phyloP scores from a whole-genome alignment of 2,113 vertebrate genomes.

The Oxyruncus cristatus region DNA sequence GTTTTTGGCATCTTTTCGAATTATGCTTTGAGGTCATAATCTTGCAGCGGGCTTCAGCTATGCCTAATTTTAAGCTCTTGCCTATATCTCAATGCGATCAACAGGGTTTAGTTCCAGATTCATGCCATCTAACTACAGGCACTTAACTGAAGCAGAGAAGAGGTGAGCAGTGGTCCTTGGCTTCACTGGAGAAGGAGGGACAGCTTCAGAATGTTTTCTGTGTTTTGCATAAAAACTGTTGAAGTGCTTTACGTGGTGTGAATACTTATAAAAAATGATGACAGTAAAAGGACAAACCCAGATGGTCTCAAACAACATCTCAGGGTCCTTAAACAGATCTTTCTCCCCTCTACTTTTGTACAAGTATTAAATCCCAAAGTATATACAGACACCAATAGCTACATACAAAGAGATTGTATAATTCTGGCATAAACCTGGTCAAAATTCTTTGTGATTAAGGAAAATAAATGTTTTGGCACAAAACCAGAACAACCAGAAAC shows the following conservation, averaged over 20 bases:
- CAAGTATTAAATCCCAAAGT: neutral
- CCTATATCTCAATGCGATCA: neutral
- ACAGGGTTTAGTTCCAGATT: neutral
- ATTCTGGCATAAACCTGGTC: neutral
- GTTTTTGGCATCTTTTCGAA: constrained; percentile 1
- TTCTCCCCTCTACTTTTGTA: neutral
- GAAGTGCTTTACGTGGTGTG: neutral
- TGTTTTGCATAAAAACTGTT: neutral
- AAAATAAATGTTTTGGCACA: neutral
- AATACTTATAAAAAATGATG: neutral
- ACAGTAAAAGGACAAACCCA: neutral
- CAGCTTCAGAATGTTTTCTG: neutral
- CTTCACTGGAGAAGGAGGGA: neutral
- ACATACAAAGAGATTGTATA: neutral
- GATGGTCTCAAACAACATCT: neutral
- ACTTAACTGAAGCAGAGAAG: neutral
- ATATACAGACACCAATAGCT: neutral
- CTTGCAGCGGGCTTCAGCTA: constrained; percentile 1
- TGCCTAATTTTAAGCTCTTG: constrained; percentile 7
- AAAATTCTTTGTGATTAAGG: neutral
- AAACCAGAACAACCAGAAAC: neutral
- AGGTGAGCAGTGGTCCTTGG: neutral
- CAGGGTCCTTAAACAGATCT: neutral
- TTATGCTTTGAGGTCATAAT: neutral
- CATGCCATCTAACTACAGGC: neutral